A percentile compares a stretch with the other conserved stretches of the same genome.
phyloP scores from a whole-genome alignment of 2,797 vertebrate genomes.

The Danio albolineatus region DNA sequence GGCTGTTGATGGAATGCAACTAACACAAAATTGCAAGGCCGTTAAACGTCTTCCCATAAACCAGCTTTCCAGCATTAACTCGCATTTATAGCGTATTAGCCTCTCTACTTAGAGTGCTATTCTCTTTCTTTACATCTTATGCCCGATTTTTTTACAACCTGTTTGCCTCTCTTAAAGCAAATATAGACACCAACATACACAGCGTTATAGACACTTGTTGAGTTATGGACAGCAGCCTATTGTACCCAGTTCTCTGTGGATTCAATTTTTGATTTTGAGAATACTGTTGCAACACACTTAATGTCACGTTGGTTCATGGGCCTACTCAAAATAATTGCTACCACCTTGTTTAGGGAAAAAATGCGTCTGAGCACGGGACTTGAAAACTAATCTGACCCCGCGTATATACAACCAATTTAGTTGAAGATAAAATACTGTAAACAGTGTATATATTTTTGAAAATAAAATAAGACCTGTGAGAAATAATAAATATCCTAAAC shows the following conservation, averaged over 20 bases:
- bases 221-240: background rate
- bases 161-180: constrained; percentile 47
- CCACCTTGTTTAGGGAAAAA: background rate
- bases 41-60: constrained; percentile 54
- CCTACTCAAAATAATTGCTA: background rate
- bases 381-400: background rate
- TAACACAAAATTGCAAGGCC: constrained; percentile 13
- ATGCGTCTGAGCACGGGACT: background rate
- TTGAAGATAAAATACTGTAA: background rate
- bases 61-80: constrained; percentile 58
- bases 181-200: constrained; percentile 55
- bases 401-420: background rate
- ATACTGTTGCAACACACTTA: background rate
- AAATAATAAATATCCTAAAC: background rate
- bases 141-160: constrained; percentile 66
- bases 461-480: background rate
- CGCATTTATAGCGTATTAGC: constrained; percentile 65
- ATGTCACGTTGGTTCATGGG: background rate
- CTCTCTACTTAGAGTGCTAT: constrained; percentile 44
- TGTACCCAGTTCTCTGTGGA: background rate
- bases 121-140: constrained; percentile 66
- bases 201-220: constrained; percentile 40
- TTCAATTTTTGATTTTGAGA: background rate
- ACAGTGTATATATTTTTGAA: background rate
- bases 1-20: constrained; percentile 6